Evolutionary conservation across 2,888 invertebrate species (phyloP).

Genomic region (Rhagonycha lutea): DNA sequence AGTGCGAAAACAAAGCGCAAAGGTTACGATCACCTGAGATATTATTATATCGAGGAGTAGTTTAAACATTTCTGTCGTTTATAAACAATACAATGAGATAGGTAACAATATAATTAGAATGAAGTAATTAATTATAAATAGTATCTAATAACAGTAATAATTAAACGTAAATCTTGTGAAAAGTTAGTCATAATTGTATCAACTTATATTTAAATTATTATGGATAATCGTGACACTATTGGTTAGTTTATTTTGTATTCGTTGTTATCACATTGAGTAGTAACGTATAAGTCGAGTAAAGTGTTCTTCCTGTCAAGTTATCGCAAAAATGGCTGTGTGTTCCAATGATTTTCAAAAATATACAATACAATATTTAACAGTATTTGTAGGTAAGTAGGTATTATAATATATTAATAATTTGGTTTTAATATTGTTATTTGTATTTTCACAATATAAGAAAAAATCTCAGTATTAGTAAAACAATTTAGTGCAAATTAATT

Average conservation of each 20-base stretch:
- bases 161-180: not conserved
- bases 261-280: not conserved
- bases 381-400: not conserved
- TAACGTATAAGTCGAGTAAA: not conserved
- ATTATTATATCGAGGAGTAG: too few species aligned
- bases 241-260: not conserved
- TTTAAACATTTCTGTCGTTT: too few species aligned
- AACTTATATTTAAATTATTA: not conserved
- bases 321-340: not conserved
- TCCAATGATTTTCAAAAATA: not conserved
- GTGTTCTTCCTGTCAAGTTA: not conserved
- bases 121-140: not conserved
- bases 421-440: not conserved
- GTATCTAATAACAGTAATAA: not conserved
- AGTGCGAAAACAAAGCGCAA: too few species aligned
- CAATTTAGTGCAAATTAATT: not conserved
- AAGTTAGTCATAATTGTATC: not conserved
- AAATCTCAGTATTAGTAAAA: not conserved
- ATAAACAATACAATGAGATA: not conserved
- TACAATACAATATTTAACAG: not conserved
- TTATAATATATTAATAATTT: not conserved
- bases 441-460: not conserved
- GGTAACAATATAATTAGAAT: not conserved
- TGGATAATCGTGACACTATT: not conserved
- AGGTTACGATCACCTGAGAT: too few species aligned